Base-by-base conservation (phyloP, 2,888 invertebrate genomes). In the Ceriagrion tenellum region DNA sequence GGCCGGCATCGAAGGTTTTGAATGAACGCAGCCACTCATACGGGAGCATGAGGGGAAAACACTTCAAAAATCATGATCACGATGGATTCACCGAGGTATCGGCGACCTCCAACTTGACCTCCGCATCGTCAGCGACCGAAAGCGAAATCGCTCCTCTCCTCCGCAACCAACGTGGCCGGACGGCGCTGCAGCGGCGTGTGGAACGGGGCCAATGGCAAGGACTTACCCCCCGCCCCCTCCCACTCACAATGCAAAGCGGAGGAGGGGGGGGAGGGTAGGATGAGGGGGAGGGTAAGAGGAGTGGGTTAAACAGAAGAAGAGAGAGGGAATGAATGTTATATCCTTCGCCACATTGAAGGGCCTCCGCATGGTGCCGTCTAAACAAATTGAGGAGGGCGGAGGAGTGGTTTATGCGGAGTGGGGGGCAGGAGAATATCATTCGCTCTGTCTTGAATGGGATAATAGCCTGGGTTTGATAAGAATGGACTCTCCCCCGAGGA, bases 51-150 rank as follows among this genome's bases (percentile, higher is more conserved):
- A 4, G 8, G 47, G 8, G 8, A 47, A 47, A 47, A 47, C 47
- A 59, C 59, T 2, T 2, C 59, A 20, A 59, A 59, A 59, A 20
- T 6, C 59, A 12, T 8, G 20, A 1, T 59, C 59, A 20, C 59
- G 20, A 59, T 20, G 20, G 59, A 20, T 59, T 4, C 16, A 23
- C 69, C 35, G 13, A 81, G 35, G 30, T 10, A 81, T 30, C 74
- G 74, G 74, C 74, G 35, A 81, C 74, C 74, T 81, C 35, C 74
- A 81, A 81, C 74, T 81, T 81, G 74, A 81, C 74, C 74, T 69
- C 74, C 12, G 26, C 26, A 8, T 26, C 69, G 10, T 10, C 30
- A 30, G n/a, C 35, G n/a, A 30, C 74, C 30, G 69, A 81, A 30
- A 81, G 30, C 74, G 74, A 81, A 30, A 13, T 23, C n/a, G 1